Base-by-base conservation (phyloP, 2,888 invertebrate species). In the Dioctria linearis region DNA sequence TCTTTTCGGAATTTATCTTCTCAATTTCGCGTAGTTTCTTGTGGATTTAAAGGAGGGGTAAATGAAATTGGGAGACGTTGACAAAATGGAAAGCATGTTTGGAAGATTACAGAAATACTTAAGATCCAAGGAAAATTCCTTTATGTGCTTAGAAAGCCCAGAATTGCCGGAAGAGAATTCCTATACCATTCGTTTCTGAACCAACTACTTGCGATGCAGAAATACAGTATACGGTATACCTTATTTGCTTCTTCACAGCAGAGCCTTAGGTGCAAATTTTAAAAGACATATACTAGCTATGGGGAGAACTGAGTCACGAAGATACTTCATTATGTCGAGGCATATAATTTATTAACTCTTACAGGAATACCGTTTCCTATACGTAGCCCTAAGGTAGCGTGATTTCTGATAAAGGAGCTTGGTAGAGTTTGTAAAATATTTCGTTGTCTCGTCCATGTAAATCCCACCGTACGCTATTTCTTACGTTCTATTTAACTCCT, bases 331-430 rank as follows among this genome's bases (percentile, higher is more conserved):
- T 61, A 61, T 37, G 61, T 61, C 25, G 61, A 13, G 61, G 61
- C 25, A 61, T 61, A 25, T 61, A 61, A 61, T 61, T 61, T 61
- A 61, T 61, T 61, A 61, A 61, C 61, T 61, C 61, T 25, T 61
- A 4, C 0, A 25, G 61, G 37, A 61, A 61, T 39, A 13, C 61
- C 11, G 8, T 46, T 54, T 61, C 39, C 61, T 25, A 6, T 8
- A 4, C 8, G 37, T 61, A 61, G 4, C 61, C 61, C 61, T n/a
- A 39, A 1, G 39, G 37, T 61, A 61, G 61, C 61, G 61, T 61
- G 61, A 61, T 61, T 61, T 61, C 61, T 61, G 61, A 61, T 61
- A 61, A 6, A 11, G 5, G 61, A 61, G 2, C 25, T 8, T n/a
- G 2, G 61, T 11, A 6, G 5, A 25, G 4, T 39, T 37, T 39